phyloP scores from a whole-genome alignment of 2,113 vertebrate species.

The Bos taurus region DNA sequence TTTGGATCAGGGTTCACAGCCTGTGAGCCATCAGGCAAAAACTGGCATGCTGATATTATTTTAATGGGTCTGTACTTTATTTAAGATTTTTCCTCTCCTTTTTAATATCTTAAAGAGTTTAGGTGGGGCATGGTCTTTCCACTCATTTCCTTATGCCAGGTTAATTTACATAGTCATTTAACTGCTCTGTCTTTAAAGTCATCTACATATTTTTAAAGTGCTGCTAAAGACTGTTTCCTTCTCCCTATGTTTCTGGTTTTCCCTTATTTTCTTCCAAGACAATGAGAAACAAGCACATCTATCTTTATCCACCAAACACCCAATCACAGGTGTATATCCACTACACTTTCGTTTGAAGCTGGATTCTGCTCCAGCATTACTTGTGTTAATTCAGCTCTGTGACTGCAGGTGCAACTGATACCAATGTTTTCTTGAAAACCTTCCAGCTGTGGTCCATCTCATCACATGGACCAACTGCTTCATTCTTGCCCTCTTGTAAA shows the following conservation, averaged over 20 bases:
- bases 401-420: neutral
- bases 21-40: neutral
- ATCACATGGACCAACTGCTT: rapidly evolving
- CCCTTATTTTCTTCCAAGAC: neutral
- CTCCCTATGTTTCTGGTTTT: neutral
- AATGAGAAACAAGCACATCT: neutral
- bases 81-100: neutral
- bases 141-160: neutral
- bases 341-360: neutral
- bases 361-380: neutral
- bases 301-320: neutral
- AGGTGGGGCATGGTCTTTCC: neutral
- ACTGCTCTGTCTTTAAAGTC: neutral
- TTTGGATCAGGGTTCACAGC: neutral
- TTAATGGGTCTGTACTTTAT: neutral
- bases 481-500: neutral
- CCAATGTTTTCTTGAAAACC: neutral
- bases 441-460: rapidly evolving
- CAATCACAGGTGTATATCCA: neutral
- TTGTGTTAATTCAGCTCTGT: neutral
- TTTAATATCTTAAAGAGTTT: neutral
- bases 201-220: neutral
- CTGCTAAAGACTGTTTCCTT: neutral
- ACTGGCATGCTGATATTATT: neutral
- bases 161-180: neutral